Evolutionary conservation across 2,888 invertebrate genomes (phyloP).

Genomic region (Cataglyphis cursor): DNA sequence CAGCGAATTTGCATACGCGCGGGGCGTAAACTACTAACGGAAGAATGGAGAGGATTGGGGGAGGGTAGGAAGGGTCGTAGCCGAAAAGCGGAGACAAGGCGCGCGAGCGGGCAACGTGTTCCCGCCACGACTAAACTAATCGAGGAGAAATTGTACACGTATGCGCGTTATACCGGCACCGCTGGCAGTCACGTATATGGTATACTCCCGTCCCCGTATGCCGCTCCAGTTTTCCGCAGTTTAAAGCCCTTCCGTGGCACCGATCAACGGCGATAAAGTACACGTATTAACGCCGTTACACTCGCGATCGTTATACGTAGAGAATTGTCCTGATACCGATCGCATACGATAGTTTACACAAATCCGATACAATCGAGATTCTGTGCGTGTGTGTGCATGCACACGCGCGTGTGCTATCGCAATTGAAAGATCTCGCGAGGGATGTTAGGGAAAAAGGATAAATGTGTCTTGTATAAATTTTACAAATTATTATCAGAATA

Average conservation of each 20-base stretch:
- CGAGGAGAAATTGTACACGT: constrained; percentile 54
- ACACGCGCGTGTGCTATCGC: background rate
- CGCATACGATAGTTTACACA: constrained; percentile 19
- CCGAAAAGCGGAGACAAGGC: constrained; percentile 20
- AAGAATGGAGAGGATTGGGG: background rate
- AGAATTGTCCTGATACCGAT: constrained; percentile 40
- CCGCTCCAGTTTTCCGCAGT: constrained; percentile 53
- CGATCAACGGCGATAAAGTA: constrained; percentile 51
- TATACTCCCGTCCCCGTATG: constrained; percentile 39
- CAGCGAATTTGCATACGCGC: constrained; percentile 53
- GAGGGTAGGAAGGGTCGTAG: background rate
- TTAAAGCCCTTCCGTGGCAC: constrained; percentile 54
- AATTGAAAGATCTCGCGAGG: constrained; percentile 8
- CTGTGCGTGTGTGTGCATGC: background rate
- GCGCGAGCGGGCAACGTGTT: constrained; percentile 42
- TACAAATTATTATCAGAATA: background rate
- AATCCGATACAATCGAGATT: background rate
- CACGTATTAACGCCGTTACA: constrained; percentile 48
- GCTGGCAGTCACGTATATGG: constrained; percentile 55
- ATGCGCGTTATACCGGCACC: constrained; percentile 49
- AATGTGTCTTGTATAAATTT: background rate
- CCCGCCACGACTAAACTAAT: constrained; percentile 54
- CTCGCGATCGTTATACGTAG: constrained; percentile 45
- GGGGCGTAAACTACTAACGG: constrained; percentile 12
- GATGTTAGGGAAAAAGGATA: background rate